Base-by-base conservation (phyloP, 2,888 invertebrate species). In the Lasioglossum vierecki region DNA sequence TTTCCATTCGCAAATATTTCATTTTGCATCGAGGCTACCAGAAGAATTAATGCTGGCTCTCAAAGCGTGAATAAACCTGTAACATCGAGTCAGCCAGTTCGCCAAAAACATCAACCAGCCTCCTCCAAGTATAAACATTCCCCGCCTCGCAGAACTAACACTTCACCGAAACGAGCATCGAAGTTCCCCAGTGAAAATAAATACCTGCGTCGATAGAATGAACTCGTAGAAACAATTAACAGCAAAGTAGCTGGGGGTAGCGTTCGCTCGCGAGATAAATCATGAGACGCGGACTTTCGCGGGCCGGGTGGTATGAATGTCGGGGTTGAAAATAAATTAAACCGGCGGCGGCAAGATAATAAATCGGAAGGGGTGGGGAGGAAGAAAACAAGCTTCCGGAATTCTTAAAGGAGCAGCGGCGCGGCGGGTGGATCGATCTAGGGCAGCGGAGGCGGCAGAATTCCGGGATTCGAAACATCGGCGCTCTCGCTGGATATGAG, bases 311-410 rank as follows among this genome's bases (percentile, higher is more conserved):
- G 8, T 30, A 30, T 3, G 6, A 63, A 63, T 30, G 63, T 30
- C 63, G 63, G 63, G 30, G 63, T 63, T 63, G 30, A 63, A 63
- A 63, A 63, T 63, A 30, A 63, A 63, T 63, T 63, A 63, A 63
- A 63, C 30, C n/a, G n/a, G n/a, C 63, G 30, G 63, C 30, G 15
- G 63, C 18, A 15, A 30, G 63, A 63, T 63, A 63, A 68, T 35
- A 68, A 68, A 68, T 68, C 68, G 57, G 9, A n/a, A 57, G 57
- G n/a, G n/a, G 0, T 49, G 22, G 39, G 39, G 39, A 9, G 22
- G 35, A 39, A n/a, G n/a, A 41, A 70, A 70, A 70, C 39, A n/a
- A 39, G 11, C 13, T n/a, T 22, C 22, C 70, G 41, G 39, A 70
- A 41, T n/a, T 70, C n/a, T 41, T 41, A n/a, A 70, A 41, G 70